These are phyloP conservation scores for Amyelois transitella DNA, from an alignment of 1,140 invertebrate genomes.

Conservation along the genomic window DNA sequence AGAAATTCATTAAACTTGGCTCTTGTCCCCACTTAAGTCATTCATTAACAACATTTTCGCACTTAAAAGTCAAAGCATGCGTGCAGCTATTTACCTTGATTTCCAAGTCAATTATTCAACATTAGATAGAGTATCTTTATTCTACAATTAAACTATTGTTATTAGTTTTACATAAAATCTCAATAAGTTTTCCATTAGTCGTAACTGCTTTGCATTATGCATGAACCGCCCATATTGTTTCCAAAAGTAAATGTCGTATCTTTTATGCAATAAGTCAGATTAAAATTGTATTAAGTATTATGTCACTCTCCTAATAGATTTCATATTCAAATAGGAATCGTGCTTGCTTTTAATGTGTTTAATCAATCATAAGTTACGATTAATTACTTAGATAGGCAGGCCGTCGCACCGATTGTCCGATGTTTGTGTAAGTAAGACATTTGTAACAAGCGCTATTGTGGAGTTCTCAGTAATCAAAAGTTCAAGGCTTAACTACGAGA, in stretches of 20 bases:
- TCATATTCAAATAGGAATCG: conserved; percentile 69
- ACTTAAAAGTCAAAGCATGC: conserved; percentile 15
- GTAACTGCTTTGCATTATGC: conserved; percentile 40
- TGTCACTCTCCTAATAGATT: conserved; percentile 65
- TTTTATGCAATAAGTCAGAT: conserved; percentile 55
- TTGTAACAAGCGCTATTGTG: conserved; percentile 64
- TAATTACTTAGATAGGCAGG: conserved; percentile 66
- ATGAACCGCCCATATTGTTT: conserved; percentile 59
- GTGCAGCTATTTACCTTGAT: conserved; percentile 1
- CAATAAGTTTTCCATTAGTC: conserved; percentile 45
- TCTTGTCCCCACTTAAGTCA: conserved; percentile 24
- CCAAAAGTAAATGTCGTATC: conserved; percentile 49
- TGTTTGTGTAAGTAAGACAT: conserved; percentile 49
- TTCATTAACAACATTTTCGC: conserved; percentile 26
- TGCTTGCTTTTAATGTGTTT: conserved; percentile 67
- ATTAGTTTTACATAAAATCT: conserved; percentile 44
- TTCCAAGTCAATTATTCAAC: conserved; percentile 8
- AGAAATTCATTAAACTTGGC: conserved; percentile 39
- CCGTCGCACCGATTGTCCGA: conserved; percentile 42
- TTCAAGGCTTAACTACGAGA: conserved; percentile 65
- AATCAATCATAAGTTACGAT: conserved; percentile 72
- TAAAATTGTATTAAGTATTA: conserved; percentile 64
- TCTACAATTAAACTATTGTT: conserved; percentile 45
- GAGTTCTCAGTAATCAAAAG: conserved; percentile 59
- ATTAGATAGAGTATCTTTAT: conserved; percentile 15